Evolutionary conservation across 2,888 invertebrate genomes (phyloP).

Genomic region (Parnassius orleans): DNA sequence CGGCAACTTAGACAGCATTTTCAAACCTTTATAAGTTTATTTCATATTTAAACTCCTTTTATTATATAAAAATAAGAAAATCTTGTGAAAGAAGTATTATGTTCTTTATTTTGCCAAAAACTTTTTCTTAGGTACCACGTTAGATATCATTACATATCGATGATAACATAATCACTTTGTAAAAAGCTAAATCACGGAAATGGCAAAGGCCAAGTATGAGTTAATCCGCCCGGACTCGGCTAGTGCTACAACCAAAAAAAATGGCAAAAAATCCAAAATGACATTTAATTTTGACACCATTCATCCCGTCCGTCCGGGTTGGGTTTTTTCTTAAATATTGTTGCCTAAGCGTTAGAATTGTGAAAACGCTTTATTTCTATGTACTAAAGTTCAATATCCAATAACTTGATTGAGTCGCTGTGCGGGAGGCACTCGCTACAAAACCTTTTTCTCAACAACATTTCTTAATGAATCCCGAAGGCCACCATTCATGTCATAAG

Average conservation of each 20-base stretch:
- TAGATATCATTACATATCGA: too few species aligned
- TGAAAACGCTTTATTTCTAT: constrained; percentile 31
- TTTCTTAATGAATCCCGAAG: constrained; percentile 73
- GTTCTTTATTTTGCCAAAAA: too few species aligned
- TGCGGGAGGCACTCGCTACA: constrained; percentile 34
- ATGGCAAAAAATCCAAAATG: constrained; percentile 65
- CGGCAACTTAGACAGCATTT: too few species aligned
- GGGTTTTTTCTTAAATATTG: constrained; percentile 36
- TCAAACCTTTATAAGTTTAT: too few species aligned
- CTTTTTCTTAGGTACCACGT: too few species aligned
- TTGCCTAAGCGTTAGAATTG: not conserved
- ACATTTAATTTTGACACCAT: constrained; percentile 78
- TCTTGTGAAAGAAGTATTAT: too few species aligned
- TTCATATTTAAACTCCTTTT: too few species aligned
- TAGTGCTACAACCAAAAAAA: constrained; percentile 36
- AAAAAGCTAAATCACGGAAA: constrained; percentile 21
- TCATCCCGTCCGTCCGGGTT: constrained; percentile 67
- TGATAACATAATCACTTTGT: constrained; percentile 23
- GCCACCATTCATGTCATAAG: constrained; percentile 73
- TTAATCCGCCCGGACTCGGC: constrained; percentile 21
- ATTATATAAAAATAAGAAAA: too few species aligned
- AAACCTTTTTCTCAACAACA: constrained; percentile 55
- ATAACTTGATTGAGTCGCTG: constrained; percentile 14
- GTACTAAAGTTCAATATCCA: constrained; percentile 37
- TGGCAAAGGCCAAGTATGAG: constrained; percentile 17